Percentiles rank a stretch among this genome's conserved stretches.
phyloP scores from a whole-genome alignment of 2,888 invertebrate species.

The Pyrgus malvae region DNA sequence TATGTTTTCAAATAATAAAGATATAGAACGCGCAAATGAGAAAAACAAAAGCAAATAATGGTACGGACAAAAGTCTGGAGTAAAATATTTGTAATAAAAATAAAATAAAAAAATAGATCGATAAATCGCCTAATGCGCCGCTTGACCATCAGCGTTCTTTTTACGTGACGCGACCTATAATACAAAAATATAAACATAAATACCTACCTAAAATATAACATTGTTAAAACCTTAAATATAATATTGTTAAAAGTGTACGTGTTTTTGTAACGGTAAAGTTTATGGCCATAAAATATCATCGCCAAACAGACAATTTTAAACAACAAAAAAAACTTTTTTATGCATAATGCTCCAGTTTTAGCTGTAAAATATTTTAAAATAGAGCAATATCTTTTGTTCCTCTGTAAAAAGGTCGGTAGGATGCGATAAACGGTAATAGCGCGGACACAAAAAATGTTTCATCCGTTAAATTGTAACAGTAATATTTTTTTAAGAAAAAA shows the following conservation, averaged over 20 bases:
- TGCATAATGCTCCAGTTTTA: conserved; percentile 50
- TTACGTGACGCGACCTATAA: too few relatives aligned
- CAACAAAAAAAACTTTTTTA: conserved; percentile 12
- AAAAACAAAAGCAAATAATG: too few relatives aligned
- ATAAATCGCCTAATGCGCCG: too few relatives aligned
- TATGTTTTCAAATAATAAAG: too few relatives aligned
- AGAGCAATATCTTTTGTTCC: conserved; percentile 56
- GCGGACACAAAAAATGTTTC: conserved; percentile 39
- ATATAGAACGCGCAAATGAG: too few relatives aligned
- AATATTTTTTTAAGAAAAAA: conserved; percentile 36
- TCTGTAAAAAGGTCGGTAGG: conserved; percentile 38
- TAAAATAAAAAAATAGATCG: too few relatives aligned
- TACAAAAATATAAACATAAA: too few relatives aligned
- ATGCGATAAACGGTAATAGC: conserved; percentile 37
- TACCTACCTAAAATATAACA: too few relatives aligned
- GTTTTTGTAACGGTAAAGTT: background rate
- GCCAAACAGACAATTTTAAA: background rate
- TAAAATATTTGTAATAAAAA: too few relatives aligned
- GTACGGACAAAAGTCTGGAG: too few relatives aligned
- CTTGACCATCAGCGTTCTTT: too few relatives aligned
- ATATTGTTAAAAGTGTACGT: background rate
- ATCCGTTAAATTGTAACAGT: conserved; percentile 66
- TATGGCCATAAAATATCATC: background rate
- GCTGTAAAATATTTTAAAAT: conserved; percentile 61
- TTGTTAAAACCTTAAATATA: too few relatives aligned